Percentiles rank a stretch among this genome's conserved stretches.
phyloP scores from a whole-genome alignment of 1,140 invertebrate species.

The Steinernema feltiae region DNA sequence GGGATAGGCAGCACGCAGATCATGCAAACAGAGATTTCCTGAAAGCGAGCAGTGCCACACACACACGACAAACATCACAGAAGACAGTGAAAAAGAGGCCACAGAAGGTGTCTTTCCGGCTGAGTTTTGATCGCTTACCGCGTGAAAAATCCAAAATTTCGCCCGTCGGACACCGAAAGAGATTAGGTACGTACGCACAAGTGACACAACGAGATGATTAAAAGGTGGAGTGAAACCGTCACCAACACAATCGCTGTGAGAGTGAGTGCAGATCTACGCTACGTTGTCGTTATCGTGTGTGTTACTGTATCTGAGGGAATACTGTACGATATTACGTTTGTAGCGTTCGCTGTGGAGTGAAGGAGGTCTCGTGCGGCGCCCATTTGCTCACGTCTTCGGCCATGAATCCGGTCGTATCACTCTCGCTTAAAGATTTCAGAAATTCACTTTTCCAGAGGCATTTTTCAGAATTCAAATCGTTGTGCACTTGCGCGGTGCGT shows the following conservation, averaged over 20 bases:
- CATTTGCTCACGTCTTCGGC: slow-evolving; percentile 9
- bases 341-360: slow-evolving; percentile 2
- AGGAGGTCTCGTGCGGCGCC: slow-evolving; percentile 12
- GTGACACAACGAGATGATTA: background rate
- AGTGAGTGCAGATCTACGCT: background rate
- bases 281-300: background rate
- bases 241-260: background rate
- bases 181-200: background rate
- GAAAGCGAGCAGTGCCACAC: slow-evolving; percentile 14
- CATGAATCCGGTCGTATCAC: slow-evolving; percentile 5
- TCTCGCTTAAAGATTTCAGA: background rate
- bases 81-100: background rate
- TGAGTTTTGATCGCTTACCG: too few relatives aligned
- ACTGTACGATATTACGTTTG: slow-evolving; percentile 6
- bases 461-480: background rate
- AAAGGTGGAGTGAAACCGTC: background rate
- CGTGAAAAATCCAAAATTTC: too few relatives aligned
- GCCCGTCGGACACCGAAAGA: background rate
- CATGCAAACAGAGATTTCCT: background rate
- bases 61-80: background rate
- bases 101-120: background rate
- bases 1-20: slow-evolving; percentile 12
- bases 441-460: background rate
- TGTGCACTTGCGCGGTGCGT: slow-evolving; percentile 12
- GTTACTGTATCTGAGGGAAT: background rate